A percentile compares a stretch with the other conserved stretches of the same genome.
phyloP scores from a whole-genome alignment of 2,797 vertebrate species.

The Tenualosa ilisha region DNA sequence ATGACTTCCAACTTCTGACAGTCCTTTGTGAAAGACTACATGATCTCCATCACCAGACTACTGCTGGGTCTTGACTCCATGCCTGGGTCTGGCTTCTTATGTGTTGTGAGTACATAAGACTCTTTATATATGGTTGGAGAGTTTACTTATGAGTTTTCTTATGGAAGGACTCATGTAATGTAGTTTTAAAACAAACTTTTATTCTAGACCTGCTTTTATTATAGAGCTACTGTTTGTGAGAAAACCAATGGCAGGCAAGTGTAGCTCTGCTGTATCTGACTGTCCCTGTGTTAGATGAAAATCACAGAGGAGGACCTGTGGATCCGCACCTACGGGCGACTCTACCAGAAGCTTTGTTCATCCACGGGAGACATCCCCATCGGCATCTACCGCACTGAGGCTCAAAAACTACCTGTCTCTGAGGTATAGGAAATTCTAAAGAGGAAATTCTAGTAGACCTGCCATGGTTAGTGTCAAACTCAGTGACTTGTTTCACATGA shows the following conservation, averaged over 20 bases:
- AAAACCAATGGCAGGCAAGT: not conserved
- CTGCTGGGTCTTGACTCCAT: slow-evolving; percentile 84
- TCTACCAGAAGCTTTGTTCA: slow-evolving; percentile 86
- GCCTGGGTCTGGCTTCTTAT: slow-evolving; percentile 84
- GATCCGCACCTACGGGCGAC: slow-evolving; percentile 81
- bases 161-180: not conserved
- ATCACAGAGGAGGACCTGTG: slow-evolving; percentile 84
- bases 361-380: slow-evolving; percentile 84
- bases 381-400: slow-evolving; percentile 82
- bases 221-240: not conserved
- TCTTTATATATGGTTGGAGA: not conserved
- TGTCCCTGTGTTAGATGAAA: slow-evolving; percentile 72
- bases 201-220: not conserved
- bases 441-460: no score
- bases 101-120: slow-evolving; percentile 73
- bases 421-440: slow-evolving; percentile 65
- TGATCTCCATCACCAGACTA: slow-evolving; percentile 85
- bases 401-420: slow-evolving; percentile 76
- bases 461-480: no score
- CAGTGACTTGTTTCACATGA: no score
- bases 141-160: no score
- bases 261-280: not conserved
- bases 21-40: slow-evolving; percentile 89
- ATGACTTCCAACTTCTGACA: slow-evolving; percentile 52
- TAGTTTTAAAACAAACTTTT: not conserved